A percentile compares a stretch with the other conserved stretches of the same genome.
Conservation (phyloP, 2,888 invertebrate genomes). For the Lacanobia wlatinum region DNA sequence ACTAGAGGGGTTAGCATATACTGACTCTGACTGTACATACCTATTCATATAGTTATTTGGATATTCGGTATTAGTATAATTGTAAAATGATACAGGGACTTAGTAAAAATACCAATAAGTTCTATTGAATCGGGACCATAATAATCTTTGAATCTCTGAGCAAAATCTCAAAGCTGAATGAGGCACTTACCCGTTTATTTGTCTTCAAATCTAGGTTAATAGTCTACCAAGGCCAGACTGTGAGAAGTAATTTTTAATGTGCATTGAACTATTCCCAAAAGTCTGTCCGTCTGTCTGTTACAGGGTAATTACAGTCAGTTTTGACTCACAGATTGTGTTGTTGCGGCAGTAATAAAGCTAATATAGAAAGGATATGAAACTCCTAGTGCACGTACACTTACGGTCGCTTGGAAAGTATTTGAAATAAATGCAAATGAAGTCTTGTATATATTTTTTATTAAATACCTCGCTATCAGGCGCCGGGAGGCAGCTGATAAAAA, state of each 20-base stretch:
- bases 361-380: constrained; percentile 2
- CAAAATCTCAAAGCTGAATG: not conserved
- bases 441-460: not conserved
- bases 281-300: constrained; percentile 27
- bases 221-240: constrained; percentile 7
- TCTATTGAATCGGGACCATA: not conserved
- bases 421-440: not conserved
- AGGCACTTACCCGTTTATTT: constrained; percentile 3
- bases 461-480: not conserved
- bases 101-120: not conserved
- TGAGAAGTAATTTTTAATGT: constrained; percentile 25
- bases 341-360: constrained; percentile 5
- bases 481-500: constrained; percentile 1
- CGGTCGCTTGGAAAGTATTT: not conserved
- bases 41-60: too few relatives aligned
- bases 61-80: too few relatives aligned
- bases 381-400: not conserved
- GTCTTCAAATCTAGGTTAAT: constrained; percentile 34
- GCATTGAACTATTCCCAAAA: constrained; percentile 12
- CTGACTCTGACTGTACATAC: too few relatives aligned
- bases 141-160: not conserved
- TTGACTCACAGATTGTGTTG: not conserved
- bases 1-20: too few relatives aligned
- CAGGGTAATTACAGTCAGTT: constrained; percentile 11
- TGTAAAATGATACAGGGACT: too few relatives aligned